These are phyloP conservation scores for Drosophila orena DNA, from an alignment of 1,140 invertebrate genomes.

Conservation along the genomic window DNA sequence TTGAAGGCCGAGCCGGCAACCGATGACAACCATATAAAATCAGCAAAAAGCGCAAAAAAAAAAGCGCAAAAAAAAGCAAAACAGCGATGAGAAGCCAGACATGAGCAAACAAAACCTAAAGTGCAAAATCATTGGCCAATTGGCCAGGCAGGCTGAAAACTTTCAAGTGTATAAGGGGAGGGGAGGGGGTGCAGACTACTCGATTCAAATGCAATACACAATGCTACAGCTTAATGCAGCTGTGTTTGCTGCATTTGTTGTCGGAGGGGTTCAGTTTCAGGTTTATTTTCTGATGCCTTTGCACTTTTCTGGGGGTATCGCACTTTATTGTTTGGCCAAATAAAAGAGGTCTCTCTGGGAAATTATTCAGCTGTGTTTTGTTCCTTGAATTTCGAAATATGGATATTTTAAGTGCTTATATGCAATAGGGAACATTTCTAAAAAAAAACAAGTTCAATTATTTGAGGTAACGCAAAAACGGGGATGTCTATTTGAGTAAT, in stretches of 20 bases:
- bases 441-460: too few species aligned
- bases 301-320: background rate
- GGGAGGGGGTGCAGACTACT: background rate
- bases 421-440: too few species aligned
- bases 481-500: too few species aligned
- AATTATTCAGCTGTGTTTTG: too few species aligned
- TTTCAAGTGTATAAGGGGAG: constrained; percentile 57
- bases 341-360: too few species aligned
- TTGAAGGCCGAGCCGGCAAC: constrained; percentile 50
- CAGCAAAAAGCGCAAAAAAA: constrained; percentile 10
- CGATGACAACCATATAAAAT: constrained; percentile 27
- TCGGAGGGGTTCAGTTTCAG: constrained; percentile 54
- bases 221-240: background rate
- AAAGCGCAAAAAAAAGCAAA: constrained; percentile 2
- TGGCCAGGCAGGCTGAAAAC: constrained; percentile 31
- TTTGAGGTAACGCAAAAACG: too few species aligned
- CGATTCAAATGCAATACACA: constrained; percentile 37
- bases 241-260: constrained; percentile 21
- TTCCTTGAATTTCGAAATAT: too few species aligned
- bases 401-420: too few species aligned
- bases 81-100: constrained; percentile 11
- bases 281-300: constrained; percentile 48
- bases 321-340: background rate
- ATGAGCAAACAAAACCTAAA: constrained; percentile 40
- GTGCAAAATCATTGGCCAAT: constrained; percentile 60